phyloP scores from a whole-genome alignment of 2,797 vertebrate genomes.

The Gallinago stenura region DNA sequence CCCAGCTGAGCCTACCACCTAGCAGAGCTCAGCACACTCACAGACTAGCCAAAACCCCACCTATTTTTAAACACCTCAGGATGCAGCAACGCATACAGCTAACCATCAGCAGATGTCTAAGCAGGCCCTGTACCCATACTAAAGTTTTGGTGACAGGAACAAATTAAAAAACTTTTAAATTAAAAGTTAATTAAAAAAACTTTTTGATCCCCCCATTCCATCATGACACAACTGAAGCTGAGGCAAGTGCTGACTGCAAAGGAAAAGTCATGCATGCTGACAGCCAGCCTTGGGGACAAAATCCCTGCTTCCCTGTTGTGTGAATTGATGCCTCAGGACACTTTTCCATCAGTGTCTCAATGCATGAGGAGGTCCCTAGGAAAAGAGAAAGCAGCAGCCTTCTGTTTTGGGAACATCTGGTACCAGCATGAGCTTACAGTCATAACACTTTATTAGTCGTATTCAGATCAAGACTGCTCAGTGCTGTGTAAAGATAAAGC shows the following conservation, averaged over 20 bases:
- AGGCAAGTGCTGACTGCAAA: background rate
- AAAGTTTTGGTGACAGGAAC: background rate
- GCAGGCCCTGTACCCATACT: background rate
- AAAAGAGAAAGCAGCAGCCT: background rate
- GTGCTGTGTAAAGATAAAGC: background rate
- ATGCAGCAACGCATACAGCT: fast-evolving
- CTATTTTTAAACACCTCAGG: background rate
- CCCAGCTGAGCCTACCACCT: background rate
- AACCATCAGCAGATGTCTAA: background rate
- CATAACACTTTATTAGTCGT: background rate
- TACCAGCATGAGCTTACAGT: background rate
- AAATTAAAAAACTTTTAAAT: background rate
- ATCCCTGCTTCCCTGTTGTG: background rate
- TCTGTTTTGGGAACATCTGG: background rate
- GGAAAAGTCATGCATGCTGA: background rate
- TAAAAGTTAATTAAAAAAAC: background rate
- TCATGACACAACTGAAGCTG: background rate
- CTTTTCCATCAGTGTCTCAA: background rate
- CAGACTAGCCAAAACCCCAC: background rate
- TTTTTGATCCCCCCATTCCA: background rate
- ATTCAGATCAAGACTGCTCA: background rate
- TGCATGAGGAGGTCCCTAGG: background rate
- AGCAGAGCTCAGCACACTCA: background rate
- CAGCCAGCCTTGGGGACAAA: background rate
- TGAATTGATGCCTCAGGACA: background rate